A percentile compares a stretch with the other conserved stretches of the same genome.
phyloP scores from a whole-genome alignment of 2,113 vertebrate genomes.

The Callorhinus ursinus region DNA sequence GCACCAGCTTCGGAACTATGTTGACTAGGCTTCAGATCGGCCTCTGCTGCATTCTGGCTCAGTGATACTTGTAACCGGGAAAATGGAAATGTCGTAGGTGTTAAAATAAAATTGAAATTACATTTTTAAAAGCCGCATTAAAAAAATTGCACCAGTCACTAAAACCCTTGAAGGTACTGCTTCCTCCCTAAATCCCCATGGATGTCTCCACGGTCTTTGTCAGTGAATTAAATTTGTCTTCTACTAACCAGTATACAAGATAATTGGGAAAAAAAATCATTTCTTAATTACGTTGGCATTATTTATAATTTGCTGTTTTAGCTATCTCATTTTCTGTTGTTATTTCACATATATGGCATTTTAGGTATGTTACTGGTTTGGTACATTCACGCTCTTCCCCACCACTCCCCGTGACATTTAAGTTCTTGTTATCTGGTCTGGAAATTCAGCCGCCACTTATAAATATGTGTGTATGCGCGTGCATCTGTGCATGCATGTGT shows the following conservation, averaged over 20 bases:
- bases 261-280: neutral
- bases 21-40: neutral
- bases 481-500: neutral
- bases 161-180: neutral
- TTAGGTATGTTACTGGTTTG: neutral
- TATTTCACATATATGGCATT: neutral
- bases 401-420: neutral
- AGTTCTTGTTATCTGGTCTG: neutral
- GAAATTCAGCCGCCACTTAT: neutral
- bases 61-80: neutral
- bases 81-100: constrained; percentile 11
- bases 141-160: neutral
- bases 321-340: neutral
- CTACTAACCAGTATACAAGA: neutral
- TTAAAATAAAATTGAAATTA: constrained; percentile 49
- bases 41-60: neutral
- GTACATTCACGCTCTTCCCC: neutral
- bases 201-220: neutral
- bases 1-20: neutral
- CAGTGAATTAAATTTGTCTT: neutral
- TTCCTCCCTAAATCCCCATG: neutral
- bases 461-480: neutral
- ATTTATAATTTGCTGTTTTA: constrained; percentile 19
- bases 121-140: neutral
- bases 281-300: neutral